Base-by-base conservation (phyloP, 2,888 invertebrate genomes). In the Macrophya alboannulata region DNA sequence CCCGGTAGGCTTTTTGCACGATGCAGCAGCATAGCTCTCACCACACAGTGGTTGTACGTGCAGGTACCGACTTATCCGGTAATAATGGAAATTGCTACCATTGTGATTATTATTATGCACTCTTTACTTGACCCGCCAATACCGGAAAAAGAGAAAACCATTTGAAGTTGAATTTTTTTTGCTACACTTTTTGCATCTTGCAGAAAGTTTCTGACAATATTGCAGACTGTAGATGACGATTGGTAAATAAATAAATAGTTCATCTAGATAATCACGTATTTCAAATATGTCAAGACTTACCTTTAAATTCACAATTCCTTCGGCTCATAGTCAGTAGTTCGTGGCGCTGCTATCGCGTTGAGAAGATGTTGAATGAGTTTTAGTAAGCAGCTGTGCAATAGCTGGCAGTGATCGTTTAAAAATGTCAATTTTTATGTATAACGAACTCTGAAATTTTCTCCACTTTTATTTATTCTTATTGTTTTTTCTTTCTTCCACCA, bases 1-100 rank as follows among this genome's bases (percentile, higher is more conserved):
- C 77, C 37, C 31, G 77, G 77, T 31, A 74, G 43, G n/a, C n/a
- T 45, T 43, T 74, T 45, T 51, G 77, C 55, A 77, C 72, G n/a
- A 72, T 40, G 72, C 43, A 21, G 72, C n/a, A 21, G 17, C n/a
- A 8, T 21, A 65, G 25, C 21, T 25, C 31, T 5, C 12, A n/a
- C 71, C 15, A 8, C 31, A n/a, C 25, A 9, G 25, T 21, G 31
- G 21, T 45, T 45, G 45, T 74, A 74, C 43, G 10, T 74, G 37
- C 55, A 77, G 77, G 77, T 37, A 77, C 72, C 8, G 72, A 74
- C 9, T 74, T 74, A 43, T 21, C 12, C 45, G 72, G 72, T 74
- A 45, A 74, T 74, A 31, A 74, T 45, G 43, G 21, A 17, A 74
- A 43, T 45, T 12, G 21, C 31, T 45, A 43, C 31, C 3, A 71